Evolutionary conservation across 2,113 vertebrate genomes (phyloP).

Genomic region (Hippocampus comes): DNA sequence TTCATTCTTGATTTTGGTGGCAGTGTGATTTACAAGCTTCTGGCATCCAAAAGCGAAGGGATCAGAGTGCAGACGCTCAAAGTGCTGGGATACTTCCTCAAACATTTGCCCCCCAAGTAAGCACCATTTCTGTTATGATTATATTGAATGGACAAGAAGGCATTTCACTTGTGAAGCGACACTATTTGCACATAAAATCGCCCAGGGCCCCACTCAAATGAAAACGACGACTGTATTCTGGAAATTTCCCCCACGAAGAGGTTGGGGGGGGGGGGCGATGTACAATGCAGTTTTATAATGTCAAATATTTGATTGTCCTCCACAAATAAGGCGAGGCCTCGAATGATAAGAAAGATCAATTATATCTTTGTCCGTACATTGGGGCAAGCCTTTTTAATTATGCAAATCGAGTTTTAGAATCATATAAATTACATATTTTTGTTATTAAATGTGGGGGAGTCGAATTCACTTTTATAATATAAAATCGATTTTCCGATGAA

Average conservation of each 20-base stretch:
- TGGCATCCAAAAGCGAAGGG: conserved; percentile 92
- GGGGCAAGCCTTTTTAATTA: background rate
- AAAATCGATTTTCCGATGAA: background rate
- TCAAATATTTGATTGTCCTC: no score
- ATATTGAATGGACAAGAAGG: background rate
- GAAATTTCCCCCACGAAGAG: no score
- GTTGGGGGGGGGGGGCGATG: no score
- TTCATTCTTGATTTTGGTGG: conserved; percentile 13
- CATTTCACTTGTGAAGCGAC: background rate
- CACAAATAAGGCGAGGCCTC: no score
- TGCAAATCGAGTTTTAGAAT: background rate
- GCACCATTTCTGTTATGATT: conserved; percentile 34
- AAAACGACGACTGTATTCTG: background rate
- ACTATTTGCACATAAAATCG: background rate
- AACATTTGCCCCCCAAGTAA: conserved; percentile 89
- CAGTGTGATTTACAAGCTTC: conserved; percentile 92
- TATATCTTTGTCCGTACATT: no score
- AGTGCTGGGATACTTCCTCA: conserved; percentile 95
- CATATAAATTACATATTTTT: background rate
- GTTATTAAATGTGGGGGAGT: background rate
- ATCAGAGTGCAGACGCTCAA: conserved; percentile 94
- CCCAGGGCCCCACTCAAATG: background rate
- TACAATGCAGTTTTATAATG: no score
- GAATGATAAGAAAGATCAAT: no score
- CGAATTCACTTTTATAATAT: background rate